A percentile compares a stretch with the other conserved stretches of the same genome.
These are phyloP conservation scores for Alcedo atthis DNA, from an alignment of 2,797 vertebrate species.

Conservation along the genomic window DNA sequence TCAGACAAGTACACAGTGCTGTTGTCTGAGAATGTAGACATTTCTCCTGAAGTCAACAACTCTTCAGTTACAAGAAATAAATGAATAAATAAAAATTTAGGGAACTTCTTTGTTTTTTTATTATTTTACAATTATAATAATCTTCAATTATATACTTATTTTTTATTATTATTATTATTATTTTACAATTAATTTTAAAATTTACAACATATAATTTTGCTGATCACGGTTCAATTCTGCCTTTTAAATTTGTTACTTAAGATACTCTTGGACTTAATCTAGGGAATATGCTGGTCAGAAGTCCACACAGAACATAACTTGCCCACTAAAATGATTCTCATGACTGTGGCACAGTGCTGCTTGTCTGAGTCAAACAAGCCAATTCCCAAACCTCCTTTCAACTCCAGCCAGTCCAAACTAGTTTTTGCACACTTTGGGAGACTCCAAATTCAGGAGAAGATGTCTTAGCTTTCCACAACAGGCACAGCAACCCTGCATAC, in stretches of 20 bases:
- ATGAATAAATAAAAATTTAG: background rate
- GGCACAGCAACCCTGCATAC: background rate
- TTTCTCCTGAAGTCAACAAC: background rate
- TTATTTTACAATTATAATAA: no score
- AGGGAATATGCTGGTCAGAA: background rate
- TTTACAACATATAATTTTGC: background rate
- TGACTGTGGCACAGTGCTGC: background rate
- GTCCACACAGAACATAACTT: background rate
- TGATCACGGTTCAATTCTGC: background rate
- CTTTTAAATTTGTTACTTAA: background rate
- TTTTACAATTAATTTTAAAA: no score
- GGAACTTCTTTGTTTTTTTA: background rate
- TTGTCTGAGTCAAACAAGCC: background rate
- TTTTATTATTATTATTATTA: no score
- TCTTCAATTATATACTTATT: no score
- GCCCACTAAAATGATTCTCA: background rate
- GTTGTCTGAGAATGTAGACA: background rate
- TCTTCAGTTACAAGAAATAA: background rate
- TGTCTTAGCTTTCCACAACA: background rate
- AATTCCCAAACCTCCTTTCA: background rate
- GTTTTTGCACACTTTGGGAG: background rate
- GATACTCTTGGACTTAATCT: background rate
- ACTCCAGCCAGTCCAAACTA: background rate
- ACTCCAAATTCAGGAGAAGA: background rate
- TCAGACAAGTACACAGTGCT: background rate